These are phyloP conservation scores for Taurulus bubalis DNA, from an alignment of 2,113 vertebrate species.

Conservation along the genomic window DNA sequence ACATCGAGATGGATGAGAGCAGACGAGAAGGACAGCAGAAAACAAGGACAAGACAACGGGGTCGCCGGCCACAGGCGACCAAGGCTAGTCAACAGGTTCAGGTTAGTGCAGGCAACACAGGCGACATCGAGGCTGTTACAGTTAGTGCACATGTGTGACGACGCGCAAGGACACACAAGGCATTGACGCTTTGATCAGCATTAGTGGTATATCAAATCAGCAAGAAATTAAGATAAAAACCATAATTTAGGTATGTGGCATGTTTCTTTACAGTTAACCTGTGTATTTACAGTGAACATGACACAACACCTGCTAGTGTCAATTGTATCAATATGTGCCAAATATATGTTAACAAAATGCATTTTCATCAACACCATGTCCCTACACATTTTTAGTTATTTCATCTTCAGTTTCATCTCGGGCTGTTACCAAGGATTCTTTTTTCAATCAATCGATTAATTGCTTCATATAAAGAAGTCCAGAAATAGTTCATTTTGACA, in stretches of 20 bases:
- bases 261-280: constrained; percentile 26
- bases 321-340: neutral
- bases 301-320: neutral
- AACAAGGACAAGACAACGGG: constrained; percentile 1
- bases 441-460: neutral
- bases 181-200: neutral
- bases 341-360: neutral
- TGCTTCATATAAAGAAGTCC: neutral
- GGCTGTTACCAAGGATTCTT: neutral
- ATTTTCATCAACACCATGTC: neutral
- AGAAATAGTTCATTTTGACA: neutral
- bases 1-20: constrained; percentile 15
- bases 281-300: constrained; percentile 17
- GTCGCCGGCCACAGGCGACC: constrained; percentile 3
- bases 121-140: neutral
- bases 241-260: neutral
- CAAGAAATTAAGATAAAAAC: neutral
- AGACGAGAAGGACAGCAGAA: constrained; percentile 13
- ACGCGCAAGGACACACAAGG: constrained; percentile 11
- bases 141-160: neutral
- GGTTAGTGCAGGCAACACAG: constrained; percentile 34
- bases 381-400: neutral
- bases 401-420: neutral
- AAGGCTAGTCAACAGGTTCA: constrained; percentile 22
- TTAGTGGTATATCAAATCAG: neutral